Evolutionary conservation across 2,113 vertebrate genomes (phyloP), one percentile per base, ranked within the genome.

Genomic region (Crotalus helleri): DNA sequence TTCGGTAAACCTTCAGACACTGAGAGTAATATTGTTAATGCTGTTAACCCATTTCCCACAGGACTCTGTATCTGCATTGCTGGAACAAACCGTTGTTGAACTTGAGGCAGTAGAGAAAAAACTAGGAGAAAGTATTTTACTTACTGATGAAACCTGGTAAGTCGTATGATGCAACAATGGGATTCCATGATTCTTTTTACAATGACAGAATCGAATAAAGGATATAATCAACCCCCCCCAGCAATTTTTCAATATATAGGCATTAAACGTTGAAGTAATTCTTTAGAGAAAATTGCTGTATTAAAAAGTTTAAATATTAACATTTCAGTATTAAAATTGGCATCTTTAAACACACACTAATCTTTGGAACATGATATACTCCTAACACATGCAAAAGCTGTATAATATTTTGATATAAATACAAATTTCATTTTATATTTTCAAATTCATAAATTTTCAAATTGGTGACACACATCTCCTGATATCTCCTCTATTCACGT

Each of bases 61-160:
- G 99, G 97, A 97, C 69, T 95, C 96, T 2, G 97, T 98, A 94
- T 97, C 97, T 33, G 97, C 97, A 39, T 96, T 98, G 91, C 90
- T 98, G 33, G 98, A 98, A 95, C 98, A 98, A 96, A 98, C 98
- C 29, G 98, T 97, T 2, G 97, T 97, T 93, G 98, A 98, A 96
- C 97, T 98, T 94, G 97, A 97, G 95, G 96, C 96, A 85, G 94
- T 97, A 29, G 98, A 98, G 94, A 97, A 97, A 97, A 95, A 95
- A 2, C 95, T 97, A 91, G 97, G 98, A 85, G 95, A 95, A 88
- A 96, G 90, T 96, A 94, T 96, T 92, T 97, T 96, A 95, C 93
- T 92, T 0, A 95, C 97, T 61, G 97, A 94, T 93, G 97, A 98
- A 15, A 97, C 97, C 94, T 99, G 99, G 99, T 99, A 95, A 95